Evolutionary conservation across 2,113 vertebrate genomes (phyloP).

Genomic region (Nansenia antarctica): DNA sequence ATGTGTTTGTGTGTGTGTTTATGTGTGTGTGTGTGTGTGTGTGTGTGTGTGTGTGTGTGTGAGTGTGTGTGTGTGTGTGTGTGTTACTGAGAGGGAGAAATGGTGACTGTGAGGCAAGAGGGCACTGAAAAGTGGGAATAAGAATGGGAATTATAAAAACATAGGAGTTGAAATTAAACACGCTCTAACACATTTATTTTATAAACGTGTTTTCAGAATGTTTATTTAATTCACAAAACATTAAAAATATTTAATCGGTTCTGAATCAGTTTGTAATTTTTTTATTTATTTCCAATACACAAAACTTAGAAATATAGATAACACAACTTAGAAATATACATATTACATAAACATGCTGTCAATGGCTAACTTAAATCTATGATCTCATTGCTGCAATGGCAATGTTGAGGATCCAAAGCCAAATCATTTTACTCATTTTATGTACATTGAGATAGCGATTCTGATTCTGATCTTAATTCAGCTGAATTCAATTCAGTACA

Average conservation of each 20-base stretch:
- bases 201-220: slow-evolving; percentile 40
- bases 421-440: too few relatives aligned
- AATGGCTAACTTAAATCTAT: slow-evolving; percentile 29
- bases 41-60: slow-evolving; percentile 13
- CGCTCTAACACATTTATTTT: slow-evolving; percentile 33
- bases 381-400: not conserved
- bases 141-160: slow-evolving; percentile 39
- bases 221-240: slow-evolving; percentile 7
- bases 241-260: too few relatives aligned
- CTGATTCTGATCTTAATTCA: not conserved
- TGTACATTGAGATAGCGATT: too few relatives aligned
- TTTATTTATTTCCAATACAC: too few relatives aligned
- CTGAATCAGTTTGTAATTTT: not conserved
- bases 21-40: slow-evolving; percentile 6
- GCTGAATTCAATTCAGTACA: too few relatives aligned
- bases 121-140: not conserved
- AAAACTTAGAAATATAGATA: not conserved
- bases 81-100: not conserved
- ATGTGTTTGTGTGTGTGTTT: slow-evolving; percentile 8
- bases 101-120: not conserved
- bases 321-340: slow-evolving; percentile 37
- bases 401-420: too few relatives aligned
- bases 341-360: slow-evolving; percentile 25
- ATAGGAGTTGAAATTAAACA: not conserved
- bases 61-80: not conserved